Evolutionary conservation across 2,113 vertebrate species (phyloP).

Genomic region (Petromus typicus): DNA sequence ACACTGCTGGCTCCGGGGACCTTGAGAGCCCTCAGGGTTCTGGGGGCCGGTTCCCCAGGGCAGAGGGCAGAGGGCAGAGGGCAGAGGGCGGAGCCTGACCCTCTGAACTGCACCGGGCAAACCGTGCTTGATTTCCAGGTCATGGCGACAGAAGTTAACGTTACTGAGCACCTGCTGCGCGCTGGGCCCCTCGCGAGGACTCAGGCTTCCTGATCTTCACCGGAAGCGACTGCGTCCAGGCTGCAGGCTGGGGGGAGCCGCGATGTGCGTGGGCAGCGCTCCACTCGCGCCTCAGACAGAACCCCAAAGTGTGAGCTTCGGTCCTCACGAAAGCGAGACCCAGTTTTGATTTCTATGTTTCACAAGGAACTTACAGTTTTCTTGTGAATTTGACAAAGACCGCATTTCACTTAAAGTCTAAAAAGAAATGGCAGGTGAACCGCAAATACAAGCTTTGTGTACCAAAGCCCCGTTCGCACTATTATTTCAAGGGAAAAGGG

Average conservation of each 20-base stretch:
- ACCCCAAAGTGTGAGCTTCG: background rate
- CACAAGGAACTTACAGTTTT: background rate
- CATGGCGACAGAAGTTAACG: background rate
- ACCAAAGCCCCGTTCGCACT: background rate
- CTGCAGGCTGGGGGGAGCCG: background rate
- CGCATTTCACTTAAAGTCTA: background rate
- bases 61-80: background rate
- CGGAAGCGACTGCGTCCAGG: background rate
- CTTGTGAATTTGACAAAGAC: background rate
- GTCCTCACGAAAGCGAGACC: background rate
- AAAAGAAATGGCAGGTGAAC: background rate
- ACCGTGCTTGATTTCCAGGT: background rate
- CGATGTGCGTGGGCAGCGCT: too few relatives aligned
- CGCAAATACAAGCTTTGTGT: background rate
- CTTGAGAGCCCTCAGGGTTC: background rate
- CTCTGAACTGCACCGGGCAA: background rate
- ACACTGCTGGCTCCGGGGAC: background rate
- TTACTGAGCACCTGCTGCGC: background rate
- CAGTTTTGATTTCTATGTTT: background rate
- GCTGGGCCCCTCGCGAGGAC: background rate
- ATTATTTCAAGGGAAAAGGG: background rate
- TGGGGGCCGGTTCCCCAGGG: background rate
- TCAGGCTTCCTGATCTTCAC: accelerated
- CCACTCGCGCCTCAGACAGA: background rate
- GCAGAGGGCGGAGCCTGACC: too few relatives aligned